These are phyloP conservation scores for Chloebia gouldiae DNA, from an alignment of 2,113 vertebrate genomes.

Conservation along the genomic window DNA sequence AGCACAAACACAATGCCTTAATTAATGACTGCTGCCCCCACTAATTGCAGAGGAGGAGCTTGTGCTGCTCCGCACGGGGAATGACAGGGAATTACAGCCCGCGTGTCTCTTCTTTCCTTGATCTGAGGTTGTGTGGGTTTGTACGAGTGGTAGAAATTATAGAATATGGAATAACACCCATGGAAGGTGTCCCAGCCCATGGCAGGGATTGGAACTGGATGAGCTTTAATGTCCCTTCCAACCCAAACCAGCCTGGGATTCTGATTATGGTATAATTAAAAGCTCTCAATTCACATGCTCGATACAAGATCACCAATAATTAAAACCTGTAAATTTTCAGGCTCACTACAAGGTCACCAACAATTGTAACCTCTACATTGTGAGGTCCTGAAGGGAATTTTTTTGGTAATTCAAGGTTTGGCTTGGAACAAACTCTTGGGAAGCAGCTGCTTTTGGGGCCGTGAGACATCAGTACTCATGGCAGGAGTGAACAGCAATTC, in stretches of 20 bases:
- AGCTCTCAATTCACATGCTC: background rate
- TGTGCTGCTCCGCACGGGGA: background rate
- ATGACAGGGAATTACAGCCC: background rate
- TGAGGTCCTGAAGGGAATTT: background rate
- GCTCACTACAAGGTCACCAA: background rate
- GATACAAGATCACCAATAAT: background rate
- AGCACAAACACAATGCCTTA: background rate
- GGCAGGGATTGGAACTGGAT: background rate
- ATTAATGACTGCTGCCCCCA: background rate
- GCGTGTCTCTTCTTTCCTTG: background rate
- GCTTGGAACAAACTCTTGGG: background rate
- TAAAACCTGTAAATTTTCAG: background rate
- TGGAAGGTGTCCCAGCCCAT: background rate
- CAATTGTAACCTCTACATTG: background rate
- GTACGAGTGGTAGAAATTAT: fast-evolving
- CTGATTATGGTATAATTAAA: background rate
- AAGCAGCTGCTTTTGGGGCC: background rate
- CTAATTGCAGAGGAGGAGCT: background rate
- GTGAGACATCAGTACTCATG: background rate
- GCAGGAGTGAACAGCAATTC: background rate
- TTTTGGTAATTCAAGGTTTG: background rate
- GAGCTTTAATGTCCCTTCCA: background rate
- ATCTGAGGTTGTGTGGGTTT: background rate
- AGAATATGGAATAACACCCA: background rate
- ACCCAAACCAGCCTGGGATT: background rate